Percentiles rank a stretch among this genome's conserved stretches.
Conservation (phyloP, 2,888 invertebrate genomes). For the Arrhopalites spinosus region DNA sequence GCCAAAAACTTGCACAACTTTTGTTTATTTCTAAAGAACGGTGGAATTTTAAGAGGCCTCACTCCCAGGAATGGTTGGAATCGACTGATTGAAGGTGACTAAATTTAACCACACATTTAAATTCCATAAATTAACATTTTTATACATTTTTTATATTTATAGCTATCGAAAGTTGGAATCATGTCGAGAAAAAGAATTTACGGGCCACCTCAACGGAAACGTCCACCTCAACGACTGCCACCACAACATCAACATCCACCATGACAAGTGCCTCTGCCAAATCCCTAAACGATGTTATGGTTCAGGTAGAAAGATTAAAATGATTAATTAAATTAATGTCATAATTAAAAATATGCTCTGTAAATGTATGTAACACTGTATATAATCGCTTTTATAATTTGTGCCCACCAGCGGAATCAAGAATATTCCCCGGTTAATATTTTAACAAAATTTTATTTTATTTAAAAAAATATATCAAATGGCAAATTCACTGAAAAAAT, state of each 20-base stretch:
- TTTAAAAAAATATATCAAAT: no score
- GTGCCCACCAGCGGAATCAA: constrained; percentile 19
- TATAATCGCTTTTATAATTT: not conserved
- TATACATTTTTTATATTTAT: not conserved
- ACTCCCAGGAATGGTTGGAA: constrained; percentile 54
- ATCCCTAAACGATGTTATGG: constrained; percentile 51
- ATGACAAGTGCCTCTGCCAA: constrained; percentile 39
- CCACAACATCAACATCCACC: constrained; percentile 31
- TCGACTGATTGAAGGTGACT: constrained; percentile 44
- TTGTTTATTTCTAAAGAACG: constrained; percentile 43
- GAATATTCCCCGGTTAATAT: not conserved
- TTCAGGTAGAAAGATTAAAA: constrained; percentile 44
- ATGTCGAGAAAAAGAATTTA: constrained; percentile 40
- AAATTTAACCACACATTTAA: not conserved
- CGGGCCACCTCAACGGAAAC: constrained; percentile 14
- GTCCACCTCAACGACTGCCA: not conserved
- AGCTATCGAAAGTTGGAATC: constrained; percentile 53
- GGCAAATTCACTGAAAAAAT: no score
- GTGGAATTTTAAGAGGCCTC: constrained; percentile 52
- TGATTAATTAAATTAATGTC: not conserved
- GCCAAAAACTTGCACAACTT: not conserved
- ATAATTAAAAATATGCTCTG: not conserved
- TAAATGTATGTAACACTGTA: not conserved
- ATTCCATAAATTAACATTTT: not conserved
- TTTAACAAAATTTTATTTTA: not conserved